These are phyloP conservation scores for Brachycybe producta DNA, from an alignment of 2,888 invertebrate genomes.

Conservation along the genomic window DNA sequence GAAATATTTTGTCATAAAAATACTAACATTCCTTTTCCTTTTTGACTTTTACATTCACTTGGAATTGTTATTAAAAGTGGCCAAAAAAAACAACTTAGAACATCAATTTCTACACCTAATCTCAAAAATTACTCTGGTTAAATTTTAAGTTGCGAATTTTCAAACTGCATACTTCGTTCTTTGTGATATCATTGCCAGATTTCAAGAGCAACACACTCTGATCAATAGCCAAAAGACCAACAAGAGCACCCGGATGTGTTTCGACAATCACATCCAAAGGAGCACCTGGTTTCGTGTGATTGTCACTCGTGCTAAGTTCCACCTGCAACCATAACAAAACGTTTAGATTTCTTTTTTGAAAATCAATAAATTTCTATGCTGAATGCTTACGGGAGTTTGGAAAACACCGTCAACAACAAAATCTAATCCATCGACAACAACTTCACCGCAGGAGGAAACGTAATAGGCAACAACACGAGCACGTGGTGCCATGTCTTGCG, in stretches of 20 bases:
- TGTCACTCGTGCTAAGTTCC: conserved; percentile 25
- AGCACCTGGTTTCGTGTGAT: conserved; percentile 31
- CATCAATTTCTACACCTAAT: too few species aligned
- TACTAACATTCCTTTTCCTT: too few species aligned
- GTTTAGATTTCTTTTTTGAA: background rate
- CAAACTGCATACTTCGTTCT: conserved; percentile 34
- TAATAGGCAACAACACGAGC: conserved; percentile 34
- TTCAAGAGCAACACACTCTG: conserved; percentile 39
- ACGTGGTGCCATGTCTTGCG: conserved; percentile 33
- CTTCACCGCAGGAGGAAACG: conserved; percentile 32
- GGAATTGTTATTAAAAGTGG: too few species aligned
- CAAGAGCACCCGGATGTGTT: conserved; percentile 36
- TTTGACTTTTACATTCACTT: too few species aligned
- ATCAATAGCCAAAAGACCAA: conserved; percentile 38
- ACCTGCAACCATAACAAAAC: conserved; percentile 23
- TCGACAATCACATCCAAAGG: conserved; percentile 31
- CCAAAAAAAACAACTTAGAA: too few species aligned
- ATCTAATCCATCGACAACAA: conserved; percentile 39
- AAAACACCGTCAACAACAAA: conserved; percentile 37
- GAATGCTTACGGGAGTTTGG: conserved; percentile 27
- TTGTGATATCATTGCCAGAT: conserved; percentile 39
- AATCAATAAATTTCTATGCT: background rate
- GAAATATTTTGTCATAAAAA: too few species aligned
- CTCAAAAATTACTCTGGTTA: too few species aligned
- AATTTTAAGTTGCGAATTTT: too few species aligned